Evolutionary conservation across 2,888 invertebrate genomes (phyloP).

Genomic region (Agonopterix alstromeriana): DNA sequence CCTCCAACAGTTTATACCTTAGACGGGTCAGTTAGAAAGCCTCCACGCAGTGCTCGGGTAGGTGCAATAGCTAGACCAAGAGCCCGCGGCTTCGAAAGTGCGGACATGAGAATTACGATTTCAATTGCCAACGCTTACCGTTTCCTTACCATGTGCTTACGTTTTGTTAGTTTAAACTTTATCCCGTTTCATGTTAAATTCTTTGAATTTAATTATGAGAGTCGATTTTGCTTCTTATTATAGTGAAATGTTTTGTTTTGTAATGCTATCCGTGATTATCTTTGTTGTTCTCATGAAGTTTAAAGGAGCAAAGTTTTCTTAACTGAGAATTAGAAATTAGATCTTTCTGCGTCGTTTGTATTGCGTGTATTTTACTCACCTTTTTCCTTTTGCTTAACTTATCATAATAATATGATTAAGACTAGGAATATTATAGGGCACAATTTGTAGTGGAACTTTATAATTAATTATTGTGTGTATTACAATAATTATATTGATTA

Average conservation of each 20-base stretch:
- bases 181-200: not conserved
- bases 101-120: conserved; percentile 40
- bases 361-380: no score
- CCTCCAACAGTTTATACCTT: not conserved
- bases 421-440: no score
- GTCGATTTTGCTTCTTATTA: not conserved
- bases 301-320: no score
- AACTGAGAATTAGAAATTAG: no score
- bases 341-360: no score
- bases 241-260: not conserved
- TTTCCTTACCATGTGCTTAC: conserved; percentile 10
- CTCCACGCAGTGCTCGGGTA: conserved; percentile 6
- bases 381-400: no score
- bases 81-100: conserved; percentile 38
- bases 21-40: conserved; percentile 12
- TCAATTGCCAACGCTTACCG: conserved; percentile 30
- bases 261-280: no score
- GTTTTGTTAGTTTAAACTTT: not conserved
- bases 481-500: no score
- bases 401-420: no score
- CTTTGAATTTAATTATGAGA: not conserved
- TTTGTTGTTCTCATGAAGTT: no score
- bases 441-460: no score
- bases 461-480: no score
- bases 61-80: conserved; percentile 14